phyloP scores from a whole-genome alignment of 2,797 vertebrate species.

The Helarctos malayanus region DNA sequence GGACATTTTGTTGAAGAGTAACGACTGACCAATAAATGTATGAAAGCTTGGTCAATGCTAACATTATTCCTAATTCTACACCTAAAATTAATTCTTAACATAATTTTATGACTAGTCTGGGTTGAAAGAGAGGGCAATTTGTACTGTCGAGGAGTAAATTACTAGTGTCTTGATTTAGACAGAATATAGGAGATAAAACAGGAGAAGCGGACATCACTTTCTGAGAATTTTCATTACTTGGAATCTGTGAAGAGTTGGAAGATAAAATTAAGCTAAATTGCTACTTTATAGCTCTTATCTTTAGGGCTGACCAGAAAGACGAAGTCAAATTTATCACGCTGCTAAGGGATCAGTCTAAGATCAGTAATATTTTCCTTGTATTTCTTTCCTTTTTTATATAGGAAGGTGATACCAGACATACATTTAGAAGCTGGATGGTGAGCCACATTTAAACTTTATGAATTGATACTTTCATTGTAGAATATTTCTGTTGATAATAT shows the following conservation, averaged over 20 bases:
- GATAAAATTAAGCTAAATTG: not conserved
- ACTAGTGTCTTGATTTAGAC: not conserved
- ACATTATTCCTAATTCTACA: not conserved
- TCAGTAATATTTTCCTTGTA: not conserved
- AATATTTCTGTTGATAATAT: not conserved
- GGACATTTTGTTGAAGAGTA: not conserved
- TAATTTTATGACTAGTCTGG: not conserved
- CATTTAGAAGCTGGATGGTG: not conserved
- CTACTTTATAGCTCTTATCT: not conserved
- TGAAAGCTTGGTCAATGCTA: not conserved
- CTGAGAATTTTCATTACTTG: not conserved
- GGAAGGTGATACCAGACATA: not conserved
- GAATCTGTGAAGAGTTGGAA: not conserved
- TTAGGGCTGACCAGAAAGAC: not conserved
- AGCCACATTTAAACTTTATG: not conserved
- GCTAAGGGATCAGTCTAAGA: not conserved
- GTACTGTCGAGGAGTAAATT: not conserved
- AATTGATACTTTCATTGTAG: not conserved
- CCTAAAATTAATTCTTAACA: not conserved
- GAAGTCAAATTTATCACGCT: not conserved
- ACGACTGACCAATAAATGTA: not conserved
- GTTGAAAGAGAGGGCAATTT: not conserved
- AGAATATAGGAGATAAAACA: not conserved
- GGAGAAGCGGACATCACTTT: not conserved
- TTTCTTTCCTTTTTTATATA: not conserved